Base-by-base conservation (phyloP, 2,113 vertebrate species). In the Atractosteus spatula region DNA sequence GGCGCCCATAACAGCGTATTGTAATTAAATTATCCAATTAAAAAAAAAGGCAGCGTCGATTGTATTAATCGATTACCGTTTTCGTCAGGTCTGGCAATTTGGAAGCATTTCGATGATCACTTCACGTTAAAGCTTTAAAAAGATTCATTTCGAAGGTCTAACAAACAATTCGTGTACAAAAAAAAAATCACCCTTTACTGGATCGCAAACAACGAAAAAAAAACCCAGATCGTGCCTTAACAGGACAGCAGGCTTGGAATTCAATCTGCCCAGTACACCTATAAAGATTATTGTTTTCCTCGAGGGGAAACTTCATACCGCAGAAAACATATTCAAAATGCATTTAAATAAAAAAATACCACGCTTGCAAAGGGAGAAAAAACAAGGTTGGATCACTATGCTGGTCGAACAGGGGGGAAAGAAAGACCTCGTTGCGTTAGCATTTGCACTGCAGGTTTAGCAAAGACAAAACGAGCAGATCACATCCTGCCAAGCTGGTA, bases 401-500 rank as follows among this genome's bases (percentile, higher is more conserved):
- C 29, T 29, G 29, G 29, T 29, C 29, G 29, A 29, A 29, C 29
- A 29, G 29, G 29, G 29, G 29, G 29, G 2, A 29, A 2, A 59
- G 7, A 59, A 59, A 59, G 12, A 13, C 17, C 55, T 11, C n/a
- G 64, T 57, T 12, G 45, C 41, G 72, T 42, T 73, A 43, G 16
- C 55, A 14, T 47, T 55, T 12, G 56, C 41, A 54, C 3, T n/a
- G 72, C 72, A 13, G 57, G 54, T 57, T 74, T 8, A 68, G n/a
- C 29, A 42, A 29, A 69, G 67, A 41, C 16, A n/a, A 8, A 55
- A 65, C 0, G 56, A 4, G 42, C 51, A 41, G 64, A 57, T 59
- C 1, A 55, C 65, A 44, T 62, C 54, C 79, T 80, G 78, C 78
- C 81, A 82, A 63, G 69, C 74, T 81, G 83, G 79, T 79, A 78